Base-by-base conservation (phyloP, 2,113 vertebrate species). In the Casuarius casuarius region DNA sequence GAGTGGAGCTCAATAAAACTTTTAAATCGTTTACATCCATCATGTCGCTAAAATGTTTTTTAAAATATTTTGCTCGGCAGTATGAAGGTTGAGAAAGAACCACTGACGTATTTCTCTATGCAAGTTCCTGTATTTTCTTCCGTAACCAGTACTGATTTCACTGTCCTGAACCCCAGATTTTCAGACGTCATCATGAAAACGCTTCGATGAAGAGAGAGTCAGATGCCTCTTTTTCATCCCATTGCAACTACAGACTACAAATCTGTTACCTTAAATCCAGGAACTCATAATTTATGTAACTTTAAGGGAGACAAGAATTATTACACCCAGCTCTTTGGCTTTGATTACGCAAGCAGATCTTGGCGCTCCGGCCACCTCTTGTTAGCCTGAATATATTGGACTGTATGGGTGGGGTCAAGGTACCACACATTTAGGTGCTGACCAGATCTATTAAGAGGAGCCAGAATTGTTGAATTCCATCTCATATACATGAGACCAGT, bases 1-100 rank as follows among this genome's bases (percentile, higher is more conserved):
- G 33, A 83, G 67, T 96, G 95, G 92, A 97, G 89, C 95, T 95
- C 95, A 48, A 97, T 97, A 92, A 95, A 97, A 91, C 78, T 94
- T 94, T 87, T 70, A 95, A 97, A 91, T 71, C 49, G 35, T 80
- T 97, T 72, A 23, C 80, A 95, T 96, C 71, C 67, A 91, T 95
- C 94, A 91, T 71, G 67, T 77, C 74, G 67, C 49, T 83, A 87
- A 95, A 88, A 86, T 0, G 2, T 56, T 74, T 84, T 74, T 79
- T 33, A 12, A 94, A 94, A 62, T 25, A 48, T 81, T 92, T 95
- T 67, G 12, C 80, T 89, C 4, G 1, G 21, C 52, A 29, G 58
- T 73, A 20, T 35, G 63, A 91, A 80, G 54, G 28, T 40, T 87
- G 78, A 92, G 72, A 81, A 94, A 90, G 74, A 87, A 81, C 63